Evolutionary conservation across 2,797 vertebrate genomes (phyloP).

Genomic region (Serranus cabrilla): DNA sequence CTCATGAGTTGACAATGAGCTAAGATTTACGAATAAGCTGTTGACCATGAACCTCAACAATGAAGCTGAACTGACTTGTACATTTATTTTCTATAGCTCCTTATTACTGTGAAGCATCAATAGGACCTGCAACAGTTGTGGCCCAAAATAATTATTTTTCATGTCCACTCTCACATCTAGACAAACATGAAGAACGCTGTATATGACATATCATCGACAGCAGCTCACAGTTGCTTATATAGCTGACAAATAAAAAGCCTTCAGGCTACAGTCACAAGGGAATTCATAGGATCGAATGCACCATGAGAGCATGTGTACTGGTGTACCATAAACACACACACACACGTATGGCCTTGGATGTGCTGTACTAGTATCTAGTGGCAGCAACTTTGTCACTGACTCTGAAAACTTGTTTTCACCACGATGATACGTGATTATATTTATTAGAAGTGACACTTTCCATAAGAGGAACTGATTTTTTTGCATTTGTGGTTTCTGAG

Average conservation of each 20-base stretch:
- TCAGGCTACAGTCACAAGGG: conserved; percentile 50
- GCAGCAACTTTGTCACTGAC: conserved; percentile 33
- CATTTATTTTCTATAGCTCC: background rate
- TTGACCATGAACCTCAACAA: background rate
- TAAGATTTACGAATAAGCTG: background rate
- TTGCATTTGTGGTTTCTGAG: conserved; percentile 38
- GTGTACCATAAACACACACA: conserved; percentile 17
- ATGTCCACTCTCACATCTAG: conserved; percentile 24
- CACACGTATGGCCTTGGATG: conserved; percentile 1
- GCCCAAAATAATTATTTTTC: conserved; percentile 10
- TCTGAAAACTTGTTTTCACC: conserved; percentile 5
- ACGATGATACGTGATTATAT: conserved; percentile 1
- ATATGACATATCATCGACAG: conserved; percentile 32
- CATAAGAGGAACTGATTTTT: conserved; percentile 19
- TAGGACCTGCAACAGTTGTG: background rate
- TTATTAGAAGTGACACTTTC: conserved; percentile 25
- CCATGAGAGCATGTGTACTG: conserved; percentile 33
- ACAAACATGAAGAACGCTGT: conserved; percentile 29
- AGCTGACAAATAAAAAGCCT: conserved; percentile 56
- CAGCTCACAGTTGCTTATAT: conserved; percentile 19
- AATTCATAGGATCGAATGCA: conserved; percentile 41
- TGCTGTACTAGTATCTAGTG: conserved; percentile 3
- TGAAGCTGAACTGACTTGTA: background rate
- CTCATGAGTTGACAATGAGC: background rate
- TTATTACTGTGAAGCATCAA: background rate